phyloP scores from a whole-genome alignment of 2,113 vertebrate species.

The Rhea pennata region DNA sequence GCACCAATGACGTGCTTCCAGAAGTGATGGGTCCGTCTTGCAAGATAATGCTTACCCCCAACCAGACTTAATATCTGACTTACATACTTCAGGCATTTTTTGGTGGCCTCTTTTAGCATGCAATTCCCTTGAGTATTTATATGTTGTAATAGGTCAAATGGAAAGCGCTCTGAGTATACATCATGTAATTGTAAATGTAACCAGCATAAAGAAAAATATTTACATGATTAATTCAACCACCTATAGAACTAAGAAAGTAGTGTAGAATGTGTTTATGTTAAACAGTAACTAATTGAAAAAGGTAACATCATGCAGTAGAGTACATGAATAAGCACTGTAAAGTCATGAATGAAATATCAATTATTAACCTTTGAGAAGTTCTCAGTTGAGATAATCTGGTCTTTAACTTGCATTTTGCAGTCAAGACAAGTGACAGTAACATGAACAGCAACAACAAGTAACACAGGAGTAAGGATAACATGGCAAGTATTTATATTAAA shows the following conservation, averaged over 20 bases:
- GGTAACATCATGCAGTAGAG: not conserved
- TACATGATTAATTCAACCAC: not conserved
- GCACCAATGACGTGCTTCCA: not conserved
- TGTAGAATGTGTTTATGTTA: not conserved
- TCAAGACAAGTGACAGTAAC: not conserved
- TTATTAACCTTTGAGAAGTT: not conserved
- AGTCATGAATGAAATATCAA: not conserved
- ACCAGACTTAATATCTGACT: not conserved
- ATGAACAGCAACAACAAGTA: not conserved
- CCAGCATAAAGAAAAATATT: not conserved
- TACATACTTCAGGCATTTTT: not conserved
- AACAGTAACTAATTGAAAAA: not conserved
- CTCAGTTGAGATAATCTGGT: not conserved
- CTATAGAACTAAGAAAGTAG: not conserved
- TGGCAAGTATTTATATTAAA: not conserved
- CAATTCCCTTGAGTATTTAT: not conserved
- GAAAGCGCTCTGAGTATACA: not conserved
- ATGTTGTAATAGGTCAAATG: not conserved
- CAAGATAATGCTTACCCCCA: not conserved
- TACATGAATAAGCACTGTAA: not conserved
- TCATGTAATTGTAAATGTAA: not conserved
- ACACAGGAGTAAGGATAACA: not conserved
- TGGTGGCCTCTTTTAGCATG: not conserved
- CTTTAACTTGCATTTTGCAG: not conserved
- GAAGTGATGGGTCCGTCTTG: not conserved